A percentile compares a stretch with the other conserved stretches of the same genome.
These are phyloP conservation scores for Bombus soroeensis DNA, from an alignment of 1,140 invertebrate species.

Conservation along the genomic window DNA sequence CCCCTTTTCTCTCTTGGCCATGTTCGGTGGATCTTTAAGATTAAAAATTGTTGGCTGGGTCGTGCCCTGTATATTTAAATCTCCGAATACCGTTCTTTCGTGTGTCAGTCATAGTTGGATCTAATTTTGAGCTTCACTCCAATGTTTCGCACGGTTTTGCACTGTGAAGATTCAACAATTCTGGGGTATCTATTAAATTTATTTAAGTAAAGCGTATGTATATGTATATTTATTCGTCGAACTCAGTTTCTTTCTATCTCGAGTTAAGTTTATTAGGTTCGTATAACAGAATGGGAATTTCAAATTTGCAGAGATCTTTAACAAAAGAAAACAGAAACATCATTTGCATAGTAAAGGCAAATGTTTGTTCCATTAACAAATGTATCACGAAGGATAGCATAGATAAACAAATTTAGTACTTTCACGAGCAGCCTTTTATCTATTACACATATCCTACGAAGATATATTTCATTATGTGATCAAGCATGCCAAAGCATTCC, in stretches of 20 bases:
- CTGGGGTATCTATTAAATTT: too few species aligned
- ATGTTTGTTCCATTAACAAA: neutral
- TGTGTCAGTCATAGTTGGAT: neutral
- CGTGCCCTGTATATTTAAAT: conserved; percentile 3
- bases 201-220: too few species aligned
- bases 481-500: neutral
- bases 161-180: too few species aligned
- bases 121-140: neutral
- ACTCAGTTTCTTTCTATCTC: too few species aligned
- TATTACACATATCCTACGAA: neutral
- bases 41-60: neutral
- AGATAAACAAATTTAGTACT: neutral
- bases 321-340: neutral
- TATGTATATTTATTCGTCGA: too few species aligned
- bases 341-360: neutral
- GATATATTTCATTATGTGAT: conserved; percentile 6
- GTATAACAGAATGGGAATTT: too few species aligned
- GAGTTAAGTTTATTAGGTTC: too few species aligned
- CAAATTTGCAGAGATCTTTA: neutral
- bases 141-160: neutral
- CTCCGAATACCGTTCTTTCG: neutral
- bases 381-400: neutral
- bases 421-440: neutral
- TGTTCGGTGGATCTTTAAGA: neutral
- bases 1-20: neutral